Conservation (phyloP, 2,113 vertebrate species). For the Solenodon paradoxus region DNA sequence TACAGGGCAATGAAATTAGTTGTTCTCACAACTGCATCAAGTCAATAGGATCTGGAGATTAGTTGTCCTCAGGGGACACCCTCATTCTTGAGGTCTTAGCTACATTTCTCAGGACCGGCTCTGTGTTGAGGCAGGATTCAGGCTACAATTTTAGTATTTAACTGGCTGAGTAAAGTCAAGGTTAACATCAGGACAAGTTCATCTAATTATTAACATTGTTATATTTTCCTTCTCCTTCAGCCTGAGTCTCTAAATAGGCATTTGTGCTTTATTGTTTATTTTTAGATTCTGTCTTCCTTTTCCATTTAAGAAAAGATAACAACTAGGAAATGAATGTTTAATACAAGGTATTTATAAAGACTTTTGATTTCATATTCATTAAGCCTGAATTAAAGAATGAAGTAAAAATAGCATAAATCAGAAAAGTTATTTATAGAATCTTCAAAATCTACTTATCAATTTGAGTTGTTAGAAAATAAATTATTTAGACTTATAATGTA, state of each 20-base stretch:
- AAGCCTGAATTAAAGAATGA: background rate
- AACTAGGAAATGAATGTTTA: background rate
- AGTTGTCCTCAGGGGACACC: too few species aligned
- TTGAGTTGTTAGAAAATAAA: background rate
- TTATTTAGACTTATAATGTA: background rate
- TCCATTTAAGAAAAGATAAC: background rate
- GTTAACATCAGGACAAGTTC: background rate
- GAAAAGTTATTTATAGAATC: background rate
- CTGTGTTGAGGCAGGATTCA: background rate
- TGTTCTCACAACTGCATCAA: background rate
- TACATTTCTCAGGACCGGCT: background rate
- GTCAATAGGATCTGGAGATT: background rate
- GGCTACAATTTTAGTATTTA: background rate
- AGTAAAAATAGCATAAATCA: background rate
- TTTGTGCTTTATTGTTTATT: background rate
- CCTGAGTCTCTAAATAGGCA: background rate
- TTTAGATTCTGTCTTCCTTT: background rate
- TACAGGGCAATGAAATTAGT: background rate
- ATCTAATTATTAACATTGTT: background rate
- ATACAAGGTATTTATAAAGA: background rate
- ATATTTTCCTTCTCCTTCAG: background rate
- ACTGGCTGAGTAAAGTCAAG: background rate
- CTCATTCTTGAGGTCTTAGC: background rate
- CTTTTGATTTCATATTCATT: background rate
- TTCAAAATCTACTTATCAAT: background rate